Percentiles rank a stretch among this genome's conserved stretches.
Evolutionary conservation across 2,888 invertebrate genomes (phyloP).

Genomic region (Xestia rhomboidea): DNA sequence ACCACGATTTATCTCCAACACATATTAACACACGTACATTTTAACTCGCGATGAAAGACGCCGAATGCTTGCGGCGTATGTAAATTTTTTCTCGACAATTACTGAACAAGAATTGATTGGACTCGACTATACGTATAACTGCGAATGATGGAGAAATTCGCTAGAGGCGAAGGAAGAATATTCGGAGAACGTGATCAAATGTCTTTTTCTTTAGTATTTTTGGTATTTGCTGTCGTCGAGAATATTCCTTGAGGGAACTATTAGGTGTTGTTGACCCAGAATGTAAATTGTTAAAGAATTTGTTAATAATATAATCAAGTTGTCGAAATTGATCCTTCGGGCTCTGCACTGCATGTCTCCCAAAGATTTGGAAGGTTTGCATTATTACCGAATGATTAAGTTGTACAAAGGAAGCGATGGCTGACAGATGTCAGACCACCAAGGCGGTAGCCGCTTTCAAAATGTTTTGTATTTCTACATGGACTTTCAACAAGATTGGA

Average conservation of each 20-base stretch:
- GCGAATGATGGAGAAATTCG: slow-evolving; percentile 49
- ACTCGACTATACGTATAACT: slow-evolving; percentile 45
- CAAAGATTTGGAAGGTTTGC: not conserved
- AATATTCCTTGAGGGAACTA: slow-evolving; percentile 62
- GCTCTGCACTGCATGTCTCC: slow-evolving; percentile 13
- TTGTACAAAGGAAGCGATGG: not conserved
- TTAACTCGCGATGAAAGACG: slow-evolving; percentile 72
- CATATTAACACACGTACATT: slow-evolving; percentile 68
- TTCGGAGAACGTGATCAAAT: slow-evolving; percentile 24
- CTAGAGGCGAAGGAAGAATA: slow-evolving; percentile 57
- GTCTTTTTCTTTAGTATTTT: slow-evolving; percentile 28
- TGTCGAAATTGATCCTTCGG: slow-evolving; percentile 37
- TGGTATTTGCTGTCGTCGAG: slow-evolving; percentile 30
- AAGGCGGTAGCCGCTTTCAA: not conserved
- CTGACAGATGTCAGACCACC: not conserved
- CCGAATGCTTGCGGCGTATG: slow-evolving; percentile 70
- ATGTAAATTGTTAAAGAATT: slow-evolving; percentile 40
- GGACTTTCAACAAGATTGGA: not conserved
- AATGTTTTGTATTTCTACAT: not conserved
- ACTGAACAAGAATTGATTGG: slow-evolving; percentile 67
- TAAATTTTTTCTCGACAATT: slow-evolving; percentile 70
- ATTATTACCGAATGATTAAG: slow-evolving; percentile 16
- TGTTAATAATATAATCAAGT: slow-evolving; percentile 32
- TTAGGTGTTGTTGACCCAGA: slow-evolving; percentile 49
- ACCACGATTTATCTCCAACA: slow-evolving; percentile 74